Base-by-base conservation (phyloP, 2,888 invertebrate genomes). In the Phlogophora meticulosa region DNA sequence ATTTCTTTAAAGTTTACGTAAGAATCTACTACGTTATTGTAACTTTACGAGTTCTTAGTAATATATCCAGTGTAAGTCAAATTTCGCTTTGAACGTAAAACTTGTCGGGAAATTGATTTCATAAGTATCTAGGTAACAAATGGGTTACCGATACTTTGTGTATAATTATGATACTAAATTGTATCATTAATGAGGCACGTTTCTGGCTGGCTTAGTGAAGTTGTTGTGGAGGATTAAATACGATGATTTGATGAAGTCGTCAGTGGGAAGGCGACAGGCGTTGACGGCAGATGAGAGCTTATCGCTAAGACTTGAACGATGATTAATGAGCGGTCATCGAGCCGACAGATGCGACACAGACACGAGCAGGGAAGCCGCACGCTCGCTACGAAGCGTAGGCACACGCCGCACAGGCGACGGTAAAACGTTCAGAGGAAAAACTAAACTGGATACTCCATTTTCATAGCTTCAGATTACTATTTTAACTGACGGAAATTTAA, bases 1-100 rank as follows among this genome's bases (percentile, higher is more conserved):
- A 86, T 87, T 86, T 81, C 84, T 87, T 87, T 87, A 88, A 88
- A 89, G 88, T 88, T 87, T 75, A 80, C 84, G 81, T 84, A 81
- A 80, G 83, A 83, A 81, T 81, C 78, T 68, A 81, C 81, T 78
- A 82, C 62, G 72, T 78, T 83, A 82, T 81, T 80, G 76, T 82
- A 78, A 81, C 73, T 82, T 81, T 76, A 83, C 67, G 72, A 78
- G 72, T 67, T 72, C 76, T 49, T 61, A 83, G 76, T 73, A 81
- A 75, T 82, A 80, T 74, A 72, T 80, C 78, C 71, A 74, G 75
- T 81, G 38, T 78, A 71, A 80, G 81, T 78, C 67, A 73, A 83
- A 80, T 80, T 77, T 77, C 66, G 69, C 81, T 83, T 83, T 81
- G 81, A 80, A 72, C 74, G 68, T 58, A 75, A 71, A 81, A 83